Conservation (phyloP, 2,888 invertebrate species). For the Scrobipalpa atriplicella region DNA sequence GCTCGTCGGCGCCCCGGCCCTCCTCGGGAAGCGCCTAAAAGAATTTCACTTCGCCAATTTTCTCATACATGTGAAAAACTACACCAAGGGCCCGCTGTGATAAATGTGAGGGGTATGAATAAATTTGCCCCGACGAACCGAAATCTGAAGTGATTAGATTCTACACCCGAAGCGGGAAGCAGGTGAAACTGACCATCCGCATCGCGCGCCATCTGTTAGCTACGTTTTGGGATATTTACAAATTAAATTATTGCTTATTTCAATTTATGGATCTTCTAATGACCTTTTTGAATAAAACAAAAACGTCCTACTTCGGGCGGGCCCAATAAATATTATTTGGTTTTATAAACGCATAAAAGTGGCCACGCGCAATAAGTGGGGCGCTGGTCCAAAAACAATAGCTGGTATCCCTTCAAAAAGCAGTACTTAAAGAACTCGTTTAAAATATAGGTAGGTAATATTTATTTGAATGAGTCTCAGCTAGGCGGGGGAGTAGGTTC, state of each 20-base stretch:
- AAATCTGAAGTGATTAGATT: conserved; percentile 75
- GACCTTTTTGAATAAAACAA: conserved; percentile 4
- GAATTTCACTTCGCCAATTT: conserved; percentile 73
- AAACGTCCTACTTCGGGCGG: background rate
- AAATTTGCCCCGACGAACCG: conserved; percentile 67
- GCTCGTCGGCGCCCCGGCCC: conserved; percentile 52
- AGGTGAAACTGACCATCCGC: conserved; percentile 50
- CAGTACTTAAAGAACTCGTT: conserved; percentile 8
- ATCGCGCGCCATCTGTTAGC: conserved; percentile 21
- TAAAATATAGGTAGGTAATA: conserved; percentile 22
- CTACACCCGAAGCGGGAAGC: conserved; percentile 59
- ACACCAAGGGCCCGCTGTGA: conserved; percentile 67
- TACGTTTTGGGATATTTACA: conserved; percentile 26
- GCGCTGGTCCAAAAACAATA: background rate
- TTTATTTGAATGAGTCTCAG: conserved; percentile 17
- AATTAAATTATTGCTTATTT: conserved; percentile 19
- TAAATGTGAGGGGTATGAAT: conserved; percentile 79
- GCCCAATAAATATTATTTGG: background rate
- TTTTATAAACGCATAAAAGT: background rate
- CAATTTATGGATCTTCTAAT: conserved; percentile 24
- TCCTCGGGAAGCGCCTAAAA: conserved; percentile 63
- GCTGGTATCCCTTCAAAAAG: background rate
- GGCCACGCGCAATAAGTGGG: background rate
- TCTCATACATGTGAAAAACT: conserved; percentile 74
- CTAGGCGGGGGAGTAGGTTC: too few species aligned